These are phyloP conservation scores for Telenomus remus DNA, from an alignment of 1,140 invertebrate species.

Conservation along the genomic window DNA sequence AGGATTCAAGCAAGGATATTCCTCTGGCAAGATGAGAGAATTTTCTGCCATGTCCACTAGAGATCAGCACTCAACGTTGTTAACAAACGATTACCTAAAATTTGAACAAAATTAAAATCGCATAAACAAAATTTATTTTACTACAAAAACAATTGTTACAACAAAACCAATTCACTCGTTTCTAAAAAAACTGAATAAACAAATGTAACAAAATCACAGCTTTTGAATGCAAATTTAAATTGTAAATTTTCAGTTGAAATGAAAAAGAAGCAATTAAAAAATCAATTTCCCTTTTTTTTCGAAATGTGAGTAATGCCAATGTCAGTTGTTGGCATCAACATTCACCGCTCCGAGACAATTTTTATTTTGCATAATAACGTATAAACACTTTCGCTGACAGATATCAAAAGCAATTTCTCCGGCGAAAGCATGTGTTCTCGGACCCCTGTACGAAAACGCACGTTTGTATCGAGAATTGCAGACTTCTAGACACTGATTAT, in stretches of 20 bases:
- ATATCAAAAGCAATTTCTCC: conserved; percentile 35
- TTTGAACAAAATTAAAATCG: neutral
- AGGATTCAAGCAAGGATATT: conserved; percentile 15
- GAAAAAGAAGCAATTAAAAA: no score
- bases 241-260: no score
- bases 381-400: conserved; percentile 27
- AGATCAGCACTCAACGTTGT: conserved; percentile 38
- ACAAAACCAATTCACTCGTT: no score
- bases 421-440: conserved; percentile 8
- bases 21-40: conserved; percentile 2
- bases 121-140: neutral
- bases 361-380: conserved; percentile 15
- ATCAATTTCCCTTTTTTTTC: no score
- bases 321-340: neutral
- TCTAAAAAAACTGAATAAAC: no score
- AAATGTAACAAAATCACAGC: no score
- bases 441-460: conserved; percentile 1
- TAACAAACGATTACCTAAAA: neutral
- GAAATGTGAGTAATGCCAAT: no score
- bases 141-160: no score
- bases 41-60: conserved; percentile 23
- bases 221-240: no score
- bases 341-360: conserved; percentile 10
- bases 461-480: no score
- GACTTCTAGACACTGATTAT: neutral